Evolutionary conservation across 2,797 vertebrate genomes (phyloP).

Genomic region (Lithobates pipiens): DNA sequence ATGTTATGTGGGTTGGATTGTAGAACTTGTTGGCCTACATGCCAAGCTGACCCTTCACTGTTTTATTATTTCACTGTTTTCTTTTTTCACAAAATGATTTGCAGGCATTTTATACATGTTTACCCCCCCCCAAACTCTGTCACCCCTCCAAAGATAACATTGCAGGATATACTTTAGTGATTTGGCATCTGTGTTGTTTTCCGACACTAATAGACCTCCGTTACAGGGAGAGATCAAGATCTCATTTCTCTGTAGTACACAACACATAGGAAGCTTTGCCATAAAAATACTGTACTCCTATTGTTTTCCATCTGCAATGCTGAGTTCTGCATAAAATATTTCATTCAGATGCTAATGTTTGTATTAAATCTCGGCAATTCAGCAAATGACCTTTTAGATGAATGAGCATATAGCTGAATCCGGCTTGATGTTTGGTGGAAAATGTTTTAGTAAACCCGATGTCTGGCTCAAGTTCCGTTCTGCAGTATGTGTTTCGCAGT

Average conservation of each 20-base stretch:
- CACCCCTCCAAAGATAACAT: not conserved
- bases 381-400: not conserved
- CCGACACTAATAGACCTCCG: not conserved
- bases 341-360: slow-evolving; percentile 41
- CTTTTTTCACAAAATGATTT: not conserved
- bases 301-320: slow-evolving; percentile 26
- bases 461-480: not conserved
- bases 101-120: not conserved
- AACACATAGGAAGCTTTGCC: not conserved
- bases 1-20: slow-evolving; percentile 25
- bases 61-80: slow-evolving; percentile 8
- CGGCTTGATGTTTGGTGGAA: not conserved
- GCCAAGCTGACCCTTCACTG: slow-evolving; percentile 36
- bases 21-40: slow-evolving; percentile 16
- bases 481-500: not conserved
- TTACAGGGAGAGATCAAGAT: not conserved
- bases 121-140: not conserved
- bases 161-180: not conserved
- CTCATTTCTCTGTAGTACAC: not conserved
- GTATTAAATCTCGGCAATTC: not conserved
- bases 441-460: not conserved
- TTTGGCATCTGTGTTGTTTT: not conserved
- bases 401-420: not conserved
- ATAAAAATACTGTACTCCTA: slow-evolving; percentile 38
- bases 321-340: not conserved